Base-by-base conservation (phyloP, 2,888 invertebrate genomes). In the Parnassius orleans region DNA sequence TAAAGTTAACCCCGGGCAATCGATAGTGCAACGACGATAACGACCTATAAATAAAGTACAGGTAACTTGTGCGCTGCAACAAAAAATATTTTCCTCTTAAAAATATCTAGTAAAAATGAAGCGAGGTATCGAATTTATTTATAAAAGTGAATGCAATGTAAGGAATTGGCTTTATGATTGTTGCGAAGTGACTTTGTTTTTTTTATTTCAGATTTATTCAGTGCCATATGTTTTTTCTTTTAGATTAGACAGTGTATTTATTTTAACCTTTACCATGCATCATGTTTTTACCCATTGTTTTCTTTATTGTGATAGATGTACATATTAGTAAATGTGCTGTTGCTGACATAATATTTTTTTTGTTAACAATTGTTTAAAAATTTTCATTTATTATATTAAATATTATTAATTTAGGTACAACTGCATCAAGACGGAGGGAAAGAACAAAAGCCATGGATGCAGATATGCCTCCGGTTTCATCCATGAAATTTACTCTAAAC, bases 91-190 rank as follows among this genome's bases (percentile, higher is more conserved):
- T 14, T 48, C 14, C 48, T 1, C 48, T 48, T 46, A 48, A 7
- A 48, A 48, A 48, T 14, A 15, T 14, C n/a, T 14, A 48, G n/a
- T 14, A 48, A 48, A 48, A 11, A 48, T 48, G 48, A 2, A 12
- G n/a, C 48, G 48, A 48, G 48, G 48, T 48, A 48, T 48, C 14
- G 5, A 48, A 48, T 48, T 48, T 15, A 14, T 48, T 14, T 48
- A 48, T 48, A 48, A 48, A n/a, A 15, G 9, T 48, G 9, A 2
- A n/a, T 48, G 48, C 48, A 14, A n/a, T 3, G 11, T 48, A 43
- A 43, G 43, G 43, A 10, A 9, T 43, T 10, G 43, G 10, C 10
- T 43, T 43, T 9, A 10, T 1, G 9, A 48, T 14, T 48, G 14
- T 48, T 48, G 48, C 15, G 48, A 12, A 9, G 10, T 48, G 48